phyloP scores from a whole-genome alignment of 2,113 vertebrate species.

The Mustelus asterias region DNA sequence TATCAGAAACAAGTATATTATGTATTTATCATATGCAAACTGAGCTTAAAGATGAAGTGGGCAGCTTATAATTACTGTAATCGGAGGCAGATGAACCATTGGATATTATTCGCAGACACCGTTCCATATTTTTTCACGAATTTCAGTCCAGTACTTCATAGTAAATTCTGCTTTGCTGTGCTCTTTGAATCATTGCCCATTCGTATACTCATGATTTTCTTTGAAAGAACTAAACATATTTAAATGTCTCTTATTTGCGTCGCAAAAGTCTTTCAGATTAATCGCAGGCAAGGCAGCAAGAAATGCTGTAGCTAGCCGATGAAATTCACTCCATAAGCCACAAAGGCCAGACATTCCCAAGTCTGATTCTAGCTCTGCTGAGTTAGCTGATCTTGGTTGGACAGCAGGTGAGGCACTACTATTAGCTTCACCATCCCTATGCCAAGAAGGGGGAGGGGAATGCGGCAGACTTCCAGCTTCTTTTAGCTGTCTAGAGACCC shows the following conservation, averaged over 20 bases:
- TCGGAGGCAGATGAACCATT: background rate
- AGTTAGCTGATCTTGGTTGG: background rate
- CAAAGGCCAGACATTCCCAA: slow-evolving; percentile 26
- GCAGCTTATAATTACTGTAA: background rate
- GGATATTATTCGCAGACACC: background rate
- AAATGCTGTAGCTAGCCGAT: background rate
- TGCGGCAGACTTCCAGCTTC: background rate
- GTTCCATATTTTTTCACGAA: background rate
- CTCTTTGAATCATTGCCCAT: background rate
- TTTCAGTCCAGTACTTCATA: background rate
- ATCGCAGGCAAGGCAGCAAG: background rate
- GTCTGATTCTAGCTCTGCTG: background rate
- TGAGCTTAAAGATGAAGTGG: slow-evolving; percentile 7
- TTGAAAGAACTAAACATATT: too few relatives aligned
- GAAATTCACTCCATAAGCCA: background rate
- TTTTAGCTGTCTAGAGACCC: background rate
- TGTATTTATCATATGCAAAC: background rate
- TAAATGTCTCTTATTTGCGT: background rate
- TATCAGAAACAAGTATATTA: background rate
- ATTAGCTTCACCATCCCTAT: background rate
- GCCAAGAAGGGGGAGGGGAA: background rate
- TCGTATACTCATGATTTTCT: background rate
- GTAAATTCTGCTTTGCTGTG: background rate
- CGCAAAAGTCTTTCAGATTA: background rate
- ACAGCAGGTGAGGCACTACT: background rate